Evolutionary conservation across 2,888 invertebrate species (phyloP).

Genomic region (Conchocele bisecta): DNA sequence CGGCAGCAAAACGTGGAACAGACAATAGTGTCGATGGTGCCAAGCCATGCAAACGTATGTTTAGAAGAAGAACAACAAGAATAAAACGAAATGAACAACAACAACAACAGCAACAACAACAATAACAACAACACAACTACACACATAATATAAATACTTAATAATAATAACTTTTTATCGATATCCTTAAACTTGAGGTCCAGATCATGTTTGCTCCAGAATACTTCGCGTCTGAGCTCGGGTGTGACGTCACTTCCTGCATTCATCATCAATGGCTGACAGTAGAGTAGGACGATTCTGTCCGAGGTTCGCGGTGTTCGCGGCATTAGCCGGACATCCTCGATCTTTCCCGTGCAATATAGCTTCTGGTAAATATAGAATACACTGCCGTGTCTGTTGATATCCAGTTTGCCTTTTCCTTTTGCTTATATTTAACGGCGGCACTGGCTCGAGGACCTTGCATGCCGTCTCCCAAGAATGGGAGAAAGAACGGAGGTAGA

Average conservation of each 20-base stretch:
- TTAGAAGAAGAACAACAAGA: no score
- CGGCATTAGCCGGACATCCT: constrained; percentile 47
- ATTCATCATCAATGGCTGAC: constrained; percentile 71
- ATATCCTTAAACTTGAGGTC: constrained; percentile 71
- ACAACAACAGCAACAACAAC: no score
- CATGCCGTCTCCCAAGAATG: no score
- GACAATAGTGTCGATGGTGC: no score
- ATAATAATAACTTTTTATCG: constrained; percentile 66
- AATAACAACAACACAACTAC: no score
- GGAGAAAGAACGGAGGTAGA: no score
- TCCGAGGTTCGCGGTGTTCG: constrained; percentile 50
- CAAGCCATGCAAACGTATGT: no score
- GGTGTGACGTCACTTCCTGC: constrained; percentile 60
- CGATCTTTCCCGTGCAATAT: constrained; percentile 72
- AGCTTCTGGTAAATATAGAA: constrained; percentile 68
- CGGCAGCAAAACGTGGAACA: no score
- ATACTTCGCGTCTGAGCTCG: constrained; percentile 64
- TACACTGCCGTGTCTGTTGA: background rate
- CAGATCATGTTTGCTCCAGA: constrained; percentile 79
- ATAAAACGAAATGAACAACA: no score
- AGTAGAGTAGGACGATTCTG: constrained; percentile 68
- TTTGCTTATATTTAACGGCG: no score
- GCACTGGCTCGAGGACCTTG: no score
- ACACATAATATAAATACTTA: background rate
- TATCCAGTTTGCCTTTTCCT: no score